Conservation (phyloP, 2,797 vertebrate genomes). For the Dromococcyx pavoninus region DNA sequence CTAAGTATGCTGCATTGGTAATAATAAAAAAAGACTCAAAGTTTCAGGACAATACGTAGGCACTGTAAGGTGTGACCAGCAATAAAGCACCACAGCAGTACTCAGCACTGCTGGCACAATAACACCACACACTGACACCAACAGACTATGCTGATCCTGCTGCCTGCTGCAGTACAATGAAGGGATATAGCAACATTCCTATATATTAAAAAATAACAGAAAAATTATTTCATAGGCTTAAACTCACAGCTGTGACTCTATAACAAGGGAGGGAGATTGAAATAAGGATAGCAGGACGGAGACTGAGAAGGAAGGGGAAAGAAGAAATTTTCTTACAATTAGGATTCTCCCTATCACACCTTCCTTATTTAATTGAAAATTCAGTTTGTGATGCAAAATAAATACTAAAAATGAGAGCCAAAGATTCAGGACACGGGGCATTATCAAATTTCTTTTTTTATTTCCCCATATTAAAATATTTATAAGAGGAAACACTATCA, state of each 20-base stretch:
- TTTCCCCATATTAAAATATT: not conserved
- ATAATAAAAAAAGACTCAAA: not conserved
- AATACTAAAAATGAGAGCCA: not conserved
- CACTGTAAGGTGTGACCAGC: not conserved
- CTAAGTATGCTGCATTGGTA: not conserved
- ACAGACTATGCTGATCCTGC: not conserved
- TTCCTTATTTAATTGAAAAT: not conserved
- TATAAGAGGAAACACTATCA: not conserved
- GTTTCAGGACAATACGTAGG: not conserved
- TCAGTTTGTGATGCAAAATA: not conserved
- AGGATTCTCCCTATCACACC: not conserved
- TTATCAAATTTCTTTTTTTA: not conserved
- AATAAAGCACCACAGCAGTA: not conserved
- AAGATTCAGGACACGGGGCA: not conserved
- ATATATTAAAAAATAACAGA: not conserved
- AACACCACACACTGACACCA: not conserved
- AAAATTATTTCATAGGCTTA: not conserved
- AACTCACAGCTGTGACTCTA: not conserved
- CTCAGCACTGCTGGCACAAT: accelerated
- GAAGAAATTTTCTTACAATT: not conserved
- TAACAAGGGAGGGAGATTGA: not conserved
- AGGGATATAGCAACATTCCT: not conserved
- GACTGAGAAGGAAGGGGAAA: not conserved
- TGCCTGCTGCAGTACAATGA: not conserved
- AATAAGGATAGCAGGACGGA: not conserved